These are phyloP conservation scores for Whitmania pigra DNA, from an alignment of 1,140 invertebrate genomes.

Conservation along the genomic window DNA sequence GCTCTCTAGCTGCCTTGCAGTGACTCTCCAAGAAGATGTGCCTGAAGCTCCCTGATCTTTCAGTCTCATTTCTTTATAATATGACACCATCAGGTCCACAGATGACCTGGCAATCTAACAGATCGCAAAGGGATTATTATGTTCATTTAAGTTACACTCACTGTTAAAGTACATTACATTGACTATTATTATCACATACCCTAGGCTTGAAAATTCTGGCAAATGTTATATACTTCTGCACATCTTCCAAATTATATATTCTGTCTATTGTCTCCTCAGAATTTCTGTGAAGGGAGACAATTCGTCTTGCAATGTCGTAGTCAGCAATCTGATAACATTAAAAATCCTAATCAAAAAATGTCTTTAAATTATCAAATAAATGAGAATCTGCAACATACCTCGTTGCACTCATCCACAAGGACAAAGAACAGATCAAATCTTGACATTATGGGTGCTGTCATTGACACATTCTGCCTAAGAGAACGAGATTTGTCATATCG, in stretches of 20 bases:
- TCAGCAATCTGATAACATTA: conserved; percentile 53
- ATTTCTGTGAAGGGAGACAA: conserved; percentile 82
- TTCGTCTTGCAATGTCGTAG: conserved; percentile 87
- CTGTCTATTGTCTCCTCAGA: conserved; percentile 58
- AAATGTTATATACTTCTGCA: conserved; percentile 87
- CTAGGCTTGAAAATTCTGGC: conserved; percentile 89
- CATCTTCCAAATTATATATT: conserved; percentile 43
- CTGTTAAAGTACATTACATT: not conserved
- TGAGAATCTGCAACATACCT: conserved; percentile 47
- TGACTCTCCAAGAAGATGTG: conserved; percentile 73
- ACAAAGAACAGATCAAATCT: conserved; percentile 98
- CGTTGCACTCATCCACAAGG: conserved; percentile 85
- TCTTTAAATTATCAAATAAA: not conserved
- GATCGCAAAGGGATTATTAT: too few species aligned
- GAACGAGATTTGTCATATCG: conserved; percentile 88
- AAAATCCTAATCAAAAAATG: not conserved
- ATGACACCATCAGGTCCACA: conserved; percentile 65
- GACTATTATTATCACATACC: conserved; percentile 45
- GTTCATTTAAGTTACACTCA: not conserved
- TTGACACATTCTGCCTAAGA: conserved; percentile 80
- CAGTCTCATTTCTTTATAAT: conserved; percentile 74
- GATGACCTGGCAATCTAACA: conserved; percentile 9
- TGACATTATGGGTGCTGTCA: conserved; percentile 96
- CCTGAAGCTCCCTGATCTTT: conserved; percentile 60
- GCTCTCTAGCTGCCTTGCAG: conserved; percentile 96